phyloP scores from a whole-genome alignment of 2,797 vertebrate species.

The Psittacula echo region DNA sequence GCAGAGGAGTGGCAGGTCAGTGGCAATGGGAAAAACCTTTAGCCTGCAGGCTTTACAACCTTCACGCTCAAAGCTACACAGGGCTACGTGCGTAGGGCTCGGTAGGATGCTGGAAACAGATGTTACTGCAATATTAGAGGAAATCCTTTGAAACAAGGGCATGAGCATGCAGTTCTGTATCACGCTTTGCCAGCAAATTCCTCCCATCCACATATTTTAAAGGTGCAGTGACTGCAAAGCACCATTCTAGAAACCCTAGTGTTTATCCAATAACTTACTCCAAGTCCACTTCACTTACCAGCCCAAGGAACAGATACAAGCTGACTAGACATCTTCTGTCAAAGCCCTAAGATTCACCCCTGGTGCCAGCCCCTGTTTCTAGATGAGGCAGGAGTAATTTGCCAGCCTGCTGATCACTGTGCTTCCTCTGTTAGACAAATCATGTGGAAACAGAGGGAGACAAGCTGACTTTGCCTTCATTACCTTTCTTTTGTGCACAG shows the following conservation, averaged over 20 bases:
- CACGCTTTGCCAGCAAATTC: constrained; percentile 43
- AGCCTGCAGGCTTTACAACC: neutral
- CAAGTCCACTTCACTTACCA: fast-evolving
- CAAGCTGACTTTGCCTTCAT: neutral
- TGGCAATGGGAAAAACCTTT: neutral
- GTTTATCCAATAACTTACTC: neutral
- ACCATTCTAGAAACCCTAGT: neutral
- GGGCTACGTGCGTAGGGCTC: neutral
- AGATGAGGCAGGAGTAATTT: neutral
- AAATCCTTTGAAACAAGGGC: constrained; percentile 42
- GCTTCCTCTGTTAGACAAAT: neutral
- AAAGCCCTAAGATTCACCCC: neutral
- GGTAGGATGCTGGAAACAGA: constrained; percentile 24
- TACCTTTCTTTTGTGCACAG: neutral
- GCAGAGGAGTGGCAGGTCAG: neutral
- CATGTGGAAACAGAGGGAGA: neutral
- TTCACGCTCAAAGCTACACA: neutral
- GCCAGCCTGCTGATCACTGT: neutral
- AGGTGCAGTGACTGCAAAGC: constrained; percentile 18
- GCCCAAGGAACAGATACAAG: neutral
- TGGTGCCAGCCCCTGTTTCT: neutral
- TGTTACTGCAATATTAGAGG: constrained; percentile 37
- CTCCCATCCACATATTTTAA: constrained; percentile 45
- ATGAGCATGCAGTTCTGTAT: constrained; percentile 22
- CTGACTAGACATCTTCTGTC: neutral